Evolutionary conservation across 1,140 invertebrate species (phyloP).

Genomic region (Bicyclus anynana): DNA sequence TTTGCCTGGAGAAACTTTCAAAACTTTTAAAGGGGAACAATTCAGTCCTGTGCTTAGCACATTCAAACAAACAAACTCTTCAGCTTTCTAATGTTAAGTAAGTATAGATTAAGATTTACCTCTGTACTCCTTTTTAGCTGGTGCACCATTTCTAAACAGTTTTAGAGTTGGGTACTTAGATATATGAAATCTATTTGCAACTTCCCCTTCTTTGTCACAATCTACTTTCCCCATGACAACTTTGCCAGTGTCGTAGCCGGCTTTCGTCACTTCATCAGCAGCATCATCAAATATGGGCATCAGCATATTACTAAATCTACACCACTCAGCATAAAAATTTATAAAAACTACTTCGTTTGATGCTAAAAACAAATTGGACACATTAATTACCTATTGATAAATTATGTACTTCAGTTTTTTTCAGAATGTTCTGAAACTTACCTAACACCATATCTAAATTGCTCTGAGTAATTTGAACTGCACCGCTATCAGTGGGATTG

Average conservation of each 20-base stretch:
- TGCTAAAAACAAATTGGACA: constrained; percentile 80
- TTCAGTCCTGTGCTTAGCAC: no score
- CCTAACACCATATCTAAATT: constrained; percentile 91
- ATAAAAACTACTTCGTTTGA: constrained; percentile 97
- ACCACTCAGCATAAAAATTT: constrained; percentile 99
- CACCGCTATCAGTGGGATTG: constrained; percentile 84
- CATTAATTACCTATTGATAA: constrained; percentile 19
- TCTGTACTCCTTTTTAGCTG: constrained; percentile 96
- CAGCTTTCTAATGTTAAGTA: no score
- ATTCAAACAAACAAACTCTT: no score
- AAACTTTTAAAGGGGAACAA: no score
- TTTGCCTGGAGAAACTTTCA: no score
- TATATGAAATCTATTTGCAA: constrained; percentile 95
- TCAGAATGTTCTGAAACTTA: constrained; percentile 69
- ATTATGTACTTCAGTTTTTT: constrained; percentile 4
- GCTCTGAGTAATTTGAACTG: constrained; percentile 84
- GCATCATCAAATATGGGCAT: constrained; percentile 98
- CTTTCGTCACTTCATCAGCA: constrained; percentile 89
- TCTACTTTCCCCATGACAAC: constrained; percentile 98
- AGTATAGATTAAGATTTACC: constrained; percentile 61
- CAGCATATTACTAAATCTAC: constrained; percentile 95
- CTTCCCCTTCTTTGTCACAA: constrained; percentile 92
- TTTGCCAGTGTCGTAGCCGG: constrained; percentile 88
- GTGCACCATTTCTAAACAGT: constrained; percentile 95
- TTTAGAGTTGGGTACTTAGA: constrained; percentile 99